Evolutionary conservation across 2,888 invertebrate species (phyloP), one percentile per base, ranked within the genome.

Genomic region (Plagiodera versicolora): DNA sequence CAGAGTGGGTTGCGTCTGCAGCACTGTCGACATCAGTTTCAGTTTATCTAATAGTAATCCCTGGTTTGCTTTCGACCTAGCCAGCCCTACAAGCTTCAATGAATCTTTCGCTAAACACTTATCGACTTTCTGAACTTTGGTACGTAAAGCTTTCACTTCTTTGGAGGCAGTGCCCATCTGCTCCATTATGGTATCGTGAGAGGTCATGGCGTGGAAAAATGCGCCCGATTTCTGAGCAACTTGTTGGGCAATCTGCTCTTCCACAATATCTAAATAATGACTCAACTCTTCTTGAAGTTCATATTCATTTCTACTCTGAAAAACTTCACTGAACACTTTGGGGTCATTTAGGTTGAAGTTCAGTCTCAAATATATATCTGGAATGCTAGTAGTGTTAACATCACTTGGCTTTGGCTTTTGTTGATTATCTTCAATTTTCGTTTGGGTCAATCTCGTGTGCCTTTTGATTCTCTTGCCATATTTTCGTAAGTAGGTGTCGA

Each of bases 171-270:
- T 87, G 0, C 89, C 89, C 85, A 99, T 90, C 77, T 98, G 93
- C 70, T 95, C 95, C 89, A 98, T 94, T 52, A 99, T 90, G 24
- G 94, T 92, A 78, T 98, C 97, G 81, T 99, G 98, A 6, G 98
- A 98, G 56, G 97, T 90, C 92, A 99, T 98, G 0, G 98, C 98
- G 80, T 95, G 92, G 78, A 98, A 99, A 82, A 98, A 99, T 16
- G 96, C 96, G 71, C 94, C 94, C 9, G 97, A 97, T 78, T 97
- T 95, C 73, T 92, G 90, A 24, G 97, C 94, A 56, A 97, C 89
- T 83, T 97, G 96, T 72, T 90, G 89, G 4, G 94, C 94, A 77
- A 96, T 94, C 80, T 93, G 90, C 74, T 95, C 92, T 81, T 98
- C 98, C 49, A 98, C 93, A 61, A 94, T 88, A 83, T 98, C 98